phyloP scores from a whole-genome alignment of 1,140 invertebrate species.

The Sarcophaga peregrina region DNA sequence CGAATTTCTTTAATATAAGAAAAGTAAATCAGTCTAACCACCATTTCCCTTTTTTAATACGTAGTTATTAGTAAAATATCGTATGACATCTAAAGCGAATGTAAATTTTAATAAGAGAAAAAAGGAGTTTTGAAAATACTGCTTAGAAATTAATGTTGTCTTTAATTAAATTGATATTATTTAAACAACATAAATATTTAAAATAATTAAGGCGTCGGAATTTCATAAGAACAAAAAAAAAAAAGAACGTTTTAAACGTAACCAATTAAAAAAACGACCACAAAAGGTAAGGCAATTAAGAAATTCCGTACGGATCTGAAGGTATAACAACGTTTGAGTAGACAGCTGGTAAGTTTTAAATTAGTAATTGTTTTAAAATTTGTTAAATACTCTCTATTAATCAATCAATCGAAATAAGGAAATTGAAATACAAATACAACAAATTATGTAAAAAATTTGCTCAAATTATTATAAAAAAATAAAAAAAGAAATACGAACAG shows the following conservation, averaged over 20 bases:
- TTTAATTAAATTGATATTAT: conserved; percentile 41
- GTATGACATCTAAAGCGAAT: no score
- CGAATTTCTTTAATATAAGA: no score
- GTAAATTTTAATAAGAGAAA: no score
- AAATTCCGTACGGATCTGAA: conserved; percentile 58
- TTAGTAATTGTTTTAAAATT: conserved; percentile 32
- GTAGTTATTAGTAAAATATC: no score
- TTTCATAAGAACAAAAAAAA: conserved; percentile 46
- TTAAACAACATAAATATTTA: conserved; percentile 44
- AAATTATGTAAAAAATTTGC: conserved; percentile 43
- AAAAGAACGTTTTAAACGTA: not conserved
- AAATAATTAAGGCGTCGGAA: conserved; percentile 49
- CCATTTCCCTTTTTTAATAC: no score
- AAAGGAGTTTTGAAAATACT: not conserved
- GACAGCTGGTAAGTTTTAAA: conserved; percentile 63
- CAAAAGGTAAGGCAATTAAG: conserved; percentile 63
- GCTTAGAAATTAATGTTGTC: not conserved
- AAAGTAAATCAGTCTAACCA: no score
- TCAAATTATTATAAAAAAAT: conserved; percentile 44
- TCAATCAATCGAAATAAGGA: conserved; percentile 33
- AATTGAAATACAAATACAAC: conserved; percentile 46
- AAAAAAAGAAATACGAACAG: not conserved
- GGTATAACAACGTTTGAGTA: conserved; percentile 63
- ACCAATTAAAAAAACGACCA: not conserved
- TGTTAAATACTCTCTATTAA: conserved; percentile 26